Conservation (phyloP, 2,797 vertebrate species). For the Artibeus lituratus region DNA sequence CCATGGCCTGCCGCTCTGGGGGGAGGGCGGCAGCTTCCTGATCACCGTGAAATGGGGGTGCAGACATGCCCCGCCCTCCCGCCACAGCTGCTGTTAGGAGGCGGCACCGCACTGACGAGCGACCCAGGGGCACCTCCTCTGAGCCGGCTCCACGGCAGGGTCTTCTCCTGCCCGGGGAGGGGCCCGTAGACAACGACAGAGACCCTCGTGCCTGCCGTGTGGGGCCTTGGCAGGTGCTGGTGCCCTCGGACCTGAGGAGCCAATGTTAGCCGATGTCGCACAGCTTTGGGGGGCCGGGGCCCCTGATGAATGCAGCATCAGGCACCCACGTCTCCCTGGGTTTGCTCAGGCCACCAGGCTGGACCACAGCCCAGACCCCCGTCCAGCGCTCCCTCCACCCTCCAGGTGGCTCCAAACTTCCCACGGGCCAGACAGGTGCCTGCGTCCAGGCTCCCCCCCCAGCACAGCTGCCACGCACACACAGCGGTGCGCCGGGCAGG, state of each 20-base stretch:
- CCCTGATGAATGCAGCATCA: fast-evolving
- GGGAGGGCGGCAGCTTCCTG: not conserved
- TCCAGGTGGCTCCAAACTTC: not conserved
- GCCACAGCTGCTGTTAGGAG: not conserved
- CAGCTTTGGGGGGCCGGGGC: not conserved
- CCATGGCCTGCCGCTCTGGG: not conserved
- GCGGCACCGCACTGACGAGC: fast-evolving
- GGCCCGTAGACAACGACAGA: not conserved
- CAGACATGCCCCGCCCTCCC: not conserved
- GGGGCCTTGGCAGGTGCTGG: no score
- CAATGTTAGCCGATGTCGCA: no score
- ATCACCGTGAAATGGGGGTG: fast-evolving
- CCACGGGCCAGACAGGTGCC: not conserved
- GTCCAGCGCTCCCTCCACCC: not conserved
- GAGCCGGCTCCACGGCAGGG: not conserved
- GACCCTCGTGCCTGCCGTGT: not conserved
- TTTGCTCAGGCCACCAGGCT: not conserved
- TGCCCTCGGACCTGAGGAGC: no score
- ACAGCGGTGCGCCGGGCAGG: fast-evolving
- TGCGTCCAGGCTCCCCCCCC: fast-evolving
- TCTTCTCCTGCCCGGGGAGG: not conserved
- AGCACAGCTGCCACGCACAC: not conserved
- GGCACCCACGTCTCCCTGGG: not conserved
- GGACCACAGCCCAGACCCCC: not conserved
- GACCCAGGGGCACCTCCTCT: not conserved